Base-by-base conservation (phyloP, 2,888 invertebrate genomes). In the Oeneis ivallda region DNA sequence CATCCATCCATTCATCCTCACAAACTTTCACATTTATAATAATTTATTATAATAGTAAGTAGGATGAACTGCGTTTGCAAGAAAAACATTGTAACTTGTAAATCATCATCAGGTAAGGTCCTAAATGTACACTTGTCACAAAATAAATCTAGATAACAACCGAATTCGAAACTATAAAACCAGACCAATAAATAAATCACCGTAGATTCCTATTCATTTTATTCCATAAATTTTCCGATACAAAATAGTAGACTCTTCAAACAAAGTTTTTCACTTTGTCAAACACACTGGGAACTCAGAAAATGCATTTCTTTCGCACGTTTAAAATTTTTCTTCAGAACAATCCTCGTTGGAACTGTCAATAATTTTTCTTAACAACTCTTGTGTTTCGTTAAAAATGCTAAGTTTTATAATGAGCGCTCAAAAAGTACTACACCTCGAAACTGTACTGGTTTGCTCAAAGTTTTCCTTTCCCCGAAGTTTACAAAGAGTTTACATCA, bases 361-460 rank as follows among this genome's bases (percentile, higher is more conserved):
- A 47, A 57, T 61, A 61, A 68, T 54, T 37, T 64, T 66, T 58
- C 61, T 64, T 66, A 64, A 66, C 60, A 64, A 53, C 61, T 57
- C 62, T 64, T 66, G 45, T 64, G 45, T 64, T 64, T 61, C 57
- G 60, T 63, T 61, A 64, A 68, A 66, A 68, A 66, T 61, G 60
- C 57, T 61, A 65, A 64, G 63, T 68, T 52, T 45, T 57, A 61
- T 68, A 64, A 68, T 68, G 63, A 64, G 39, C 54, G 62, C 62
- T 62, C 47, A 43, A 65, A 56, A 64, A 60, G 62, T 59, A 62
- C 59, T 60, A 50, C 60, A 60, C 50, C 60, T 60, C 26, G 49
- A 39, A 60, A 50, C 39, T 60, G 49, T 49, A 19, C 50, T 50
- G 60, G 45, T 47, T 47, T 37, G 34, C 47, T 47, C 34, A 37